A percentile compares a stretch with the other conserved stretches of the same genome.
phyloP scores from a whole-genome alignment of 2,113 vertebrate species.

The Esox niger region DNA sequence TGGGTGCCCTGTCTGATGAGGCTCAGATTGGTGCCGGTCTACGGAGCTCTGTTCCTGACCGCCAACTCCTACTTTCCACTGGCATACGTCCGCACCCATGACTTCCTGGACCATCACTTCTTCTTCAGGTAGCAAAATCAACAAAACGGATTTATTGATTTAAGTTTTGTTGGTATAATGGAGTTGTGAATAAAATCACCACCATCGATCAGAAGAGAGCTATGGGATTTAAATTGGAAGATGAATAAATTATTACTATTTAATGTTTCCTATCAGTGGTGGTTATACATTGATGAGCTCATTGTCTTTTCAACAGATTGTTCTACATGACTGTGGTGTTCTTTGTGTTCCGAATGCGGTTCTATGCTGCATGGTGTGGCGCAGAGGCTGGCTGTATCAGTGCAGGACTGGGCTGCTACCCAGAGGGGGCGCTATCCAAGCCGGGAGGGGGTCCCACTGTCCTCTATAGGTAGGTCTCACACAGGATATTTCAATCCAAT shows the following conservation, averaged over 20 bases:
- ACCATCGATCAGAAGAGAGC: background rate
- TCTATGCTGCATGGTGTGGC: conserved; percentile 86
- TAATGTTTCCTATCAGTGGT: too few relatives aligned
- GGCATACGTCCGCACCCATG: conserved; percentile 76
- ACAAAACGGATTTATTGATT: background rate
- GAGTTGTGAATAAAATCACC: background rate
- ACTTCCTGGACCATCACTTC: conserved; percentile 76
- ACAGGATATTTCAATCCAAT: too few relatives aligned
- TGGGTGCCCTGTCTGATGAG: conserved; percentile 75
- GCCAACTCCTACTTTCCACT: conserved; percentile 79
- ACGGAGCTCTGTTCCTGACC: conserved; percentile 76
- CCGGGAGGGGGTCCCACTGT: conserved; percentile 84
- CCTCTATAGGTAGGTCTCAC: conserved; percentile 66
- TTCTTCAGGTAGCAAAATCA: conserved; percentile 65
- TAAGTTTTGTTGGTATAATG: too few relatives aligned
- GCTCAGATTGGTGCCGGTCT: conserved; percentile 77
- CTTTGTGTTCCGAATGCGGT: conserved; percentile 90
- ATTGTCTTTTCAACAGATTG: conserved; percentile 59
- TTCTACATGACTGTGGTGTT: conserved; percentile 88
- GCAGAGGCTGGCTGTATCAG: conserved; percentile 87
- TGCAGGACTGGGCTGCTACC: conserved; percentile 86
- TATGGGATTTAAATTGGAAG: background rate
- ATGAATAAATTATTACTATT: background rate
- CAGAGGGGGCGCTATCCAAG: conserved; percentile 77
- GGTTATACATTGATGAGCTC: background rate